These are phyloP conservation scores for Tylochromis polylepis DNA, from an alignment of 2,113 vertebrate genomes.

Conservation along the genomic window DNA sequence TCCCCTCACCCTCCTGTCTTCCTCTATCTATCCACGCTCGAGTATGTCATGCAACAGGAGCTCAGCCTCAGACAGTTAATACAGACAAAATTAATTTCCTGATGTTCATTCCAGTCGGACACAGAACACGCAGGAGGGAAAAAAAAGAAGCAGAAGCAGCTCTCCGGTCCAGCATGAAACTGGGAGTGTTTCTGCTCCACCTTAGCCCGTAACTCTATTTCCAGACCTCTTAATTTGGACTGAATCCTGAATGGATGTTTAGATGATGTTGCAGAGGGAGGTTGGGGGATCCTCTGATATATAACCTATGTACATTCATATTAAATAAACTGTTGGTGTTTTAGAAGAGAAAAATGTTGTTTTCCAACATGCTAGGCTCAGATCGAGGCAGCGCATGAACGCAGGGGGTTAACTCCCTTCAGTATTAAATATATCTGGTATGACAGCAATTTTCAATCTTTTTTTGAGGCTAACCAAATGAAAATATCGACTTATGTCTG, in stretches of 20 bases:
- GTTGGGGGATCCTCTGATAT: background rate
- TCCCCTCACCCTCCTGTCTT: background rate
- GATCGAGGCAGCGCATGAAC: background rate
- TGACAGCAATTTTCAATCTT: slow-evolving; percentile 51
- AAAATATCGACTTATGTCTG: slow-evolving; percentile 60
- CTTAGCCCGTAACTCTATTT: slow-evolving; percentile 57
- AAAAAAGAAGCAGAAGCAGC: slow-evolving; percentile 1
- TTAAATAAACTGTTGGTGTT: background rate
- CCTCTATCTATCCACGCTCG: slow-evolving; percentile 25
- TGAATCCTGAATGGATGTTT: slow-evolving; percentile 35
- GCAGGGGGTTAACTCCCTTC: slow-evolving; percentile 2
- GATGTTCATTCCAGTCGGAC: slow-evolving; percentile 61
- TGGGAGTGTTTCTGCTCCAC: slow-evolving; percentile 65
- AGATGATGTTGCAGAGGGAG: slow-evolving; percentile 16
- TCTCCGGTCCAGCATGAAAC: slow-evolving; percentile 48
- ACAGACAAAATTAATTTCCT: slow-evolving; percentile 70
- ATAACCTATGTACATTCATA: background rate
- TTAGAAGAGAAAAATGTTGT: background rate
- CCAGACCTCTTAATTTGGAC: slow-evolving; percentile 53
- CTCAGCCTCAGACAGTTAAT: slow-evolving; percentile 53
- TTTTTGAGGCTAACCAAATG: slow-evolving; percentile 42
- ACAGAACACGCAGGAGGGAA: background rate
- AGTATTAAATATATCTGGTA: slow-evolving; percentile 44
- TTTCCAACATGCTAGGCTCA: background rate
- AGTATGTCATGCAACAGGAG: slow-evolving; percentile 53